Percentiles rank a stretch among this genome's conserved stretches.
Conservation (phyloP, 2,113 vertebrate genomes). For the Felis catus region DNA sequence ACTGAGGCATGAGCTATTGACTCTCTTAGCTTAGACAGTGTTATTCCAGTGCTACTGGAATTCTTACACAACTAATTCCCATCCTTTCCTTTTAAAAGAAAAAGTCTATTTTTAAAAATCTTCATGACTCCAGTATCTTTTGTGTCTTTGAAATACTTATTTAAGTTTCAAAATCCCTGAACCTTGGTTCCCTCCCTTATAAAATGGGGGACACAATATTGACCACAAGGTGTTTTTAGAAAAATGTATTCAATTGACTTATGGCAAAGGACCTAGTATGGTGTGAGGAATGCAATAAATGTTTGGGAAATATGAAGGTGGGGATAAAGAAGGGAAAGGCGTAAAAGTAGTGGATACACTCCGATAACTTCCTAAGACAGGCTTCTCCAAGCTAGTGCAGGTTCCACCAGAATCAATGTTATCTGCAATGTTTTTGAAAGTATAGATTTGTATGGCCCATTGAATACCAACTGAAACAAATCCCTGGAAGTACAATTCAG, state of each 20-base stretch:
- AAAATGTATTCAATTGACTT: not conserved
- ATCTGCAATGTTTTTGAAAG: not conserved
- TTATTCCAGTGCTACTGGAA: not conserved
- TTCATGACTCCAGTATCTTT: not conserved
- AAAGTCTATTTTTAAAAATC: not conserved
- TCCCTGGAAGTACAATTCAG: not conserved
- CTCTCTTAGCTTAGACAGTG: constrained; percentile 28
- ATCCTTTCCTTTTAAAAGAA: not conserved
- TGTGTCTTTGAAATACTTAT: not conserved
- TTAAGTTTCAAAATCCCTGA: not conserved
- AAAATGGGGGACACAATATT: not conserved
- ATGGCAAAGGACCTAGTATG: not conserved
- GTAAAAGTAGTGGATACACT: not conserved
- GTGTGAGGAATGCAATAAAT: not conserved
- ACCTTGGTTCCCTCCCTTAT: not conserved
- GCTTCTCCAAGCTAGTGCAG: not conserved
- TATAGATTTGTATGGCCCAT: not conserved
- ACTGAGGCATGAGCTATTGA: constrained; percentile 76
- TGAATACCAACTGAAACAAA: not conserved
- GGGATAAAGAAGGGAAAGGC: not conserved
- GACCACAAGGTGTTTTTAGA: not conserved
- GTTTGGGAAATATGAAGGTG: not conserved
- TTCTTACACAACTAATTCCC: not conserved
- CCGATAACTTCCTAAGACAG: not conserved
- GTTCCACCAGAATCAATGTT: not conserved